Base-by-base conservation (phyloP, 2,888 invertebrate genomes). In the Alviniconcha strummeri region DNA sequence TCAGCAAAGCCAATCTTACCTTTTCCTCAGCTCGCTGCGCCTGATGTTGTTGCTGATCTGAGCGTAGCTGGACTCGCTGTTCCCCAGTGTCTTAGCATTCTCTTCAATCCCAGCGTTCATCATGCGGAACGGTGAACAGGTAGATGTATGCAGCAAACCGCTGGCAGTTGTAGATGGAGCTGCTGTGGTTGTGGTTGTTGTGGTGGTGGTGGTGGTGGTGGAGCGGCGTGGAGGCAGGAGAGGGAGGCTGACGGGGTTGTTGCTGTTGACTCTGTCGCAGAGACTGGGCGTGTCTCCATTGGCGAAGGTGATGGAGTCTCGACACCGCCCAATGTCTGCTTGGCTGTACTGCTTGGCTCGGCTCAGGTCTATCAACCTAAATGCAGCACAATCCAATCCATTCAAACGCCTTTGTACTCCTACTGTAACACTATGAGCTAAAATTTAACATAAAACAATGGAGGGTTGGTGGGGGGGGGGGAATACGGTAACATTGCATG, bases 21-120 rank as follows among this genome's bases (percentile, higher is more conserved):
- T 90, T 86, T 87, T 89, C 13, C 83, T 85, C 76, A 93, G 86
- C 52, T 91, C 90, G 78, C 84, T 87, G 72, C 86, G 87, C 54
- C 87, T 87, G 75, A 96, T 93, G 79, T 95, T 82, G 17, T 81
- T 84, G 71, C 75, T 95, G 67, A 96, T 94, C 87, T 96, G 95
- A 9, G 97, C 95, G 87, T 96, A 96, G 91, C 97, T 97, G 92
- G 96, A 95, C 0, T 95, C 94, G 84, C 95, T 95, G 94, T 98
- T 97, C 9, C 98, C 98, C 92, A 98, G 97, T 94, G 97, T 97
- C 78, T 97, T 96, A 0, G 98, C 97, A 69, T 96, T 96, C 8
- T 96, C 96, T 92, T 97, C 97, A 80, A 86, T 84, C 55, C 83
- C 87, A 56, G 86, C 84, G 71, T 84, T 84, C 72, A 87, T 85